Percentiles rank a stretch among this genome's conserved stretches.
Conservation (phyloP, 2,888 invertebrate genomes). For the Lampropteryx suffumata region DNA sequence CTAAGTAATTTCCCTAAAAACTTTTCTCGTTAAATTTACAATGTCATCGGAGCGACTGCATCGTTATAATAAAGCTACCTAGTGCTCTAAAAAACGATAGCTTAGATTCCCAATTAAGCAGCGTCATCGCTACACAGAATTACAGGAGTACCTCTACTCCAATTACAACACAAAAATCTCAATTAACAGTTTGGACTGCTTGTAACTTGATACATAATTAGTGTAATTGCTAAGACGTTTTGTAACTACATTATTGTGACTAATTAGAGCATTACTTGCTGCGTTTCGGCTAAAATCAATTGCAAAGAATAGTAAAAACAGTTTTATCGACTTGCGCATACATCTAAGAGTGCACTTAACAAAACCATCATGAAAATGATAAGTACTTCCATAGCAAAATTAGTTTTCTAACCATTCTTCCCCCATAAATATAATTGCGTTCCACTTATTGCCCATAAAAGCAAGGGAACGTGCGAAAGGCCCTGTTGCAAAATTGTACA, state of each 20-base stretch:
- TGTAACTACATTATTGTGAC: slow-evolving; percentile 5
- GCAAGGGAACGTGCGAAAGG: slow-evolving; percentile 80
- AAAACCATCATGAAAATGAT: slow-evolving; percentile 51
- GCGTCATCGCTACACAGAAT: background rate
- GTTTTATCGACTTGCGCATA: too few species aligned
- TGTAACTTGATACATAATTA: slow-evolving; percentile 18
- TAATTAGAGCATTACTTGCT: background rate
- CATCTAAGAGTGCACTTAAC: too few species aligned
- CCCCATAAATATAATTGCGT: slow-evolving; percentile 82
- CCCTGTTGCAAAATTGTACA: slow-evolving; percentile 82
- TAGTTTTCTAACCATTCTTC: slow-evolving; percentile 78
- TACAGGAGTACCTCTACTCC: too few species aligned
- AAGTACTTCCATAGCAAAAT: slow-evolving; percentile 66
- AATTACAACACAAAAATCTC: slow-evolving; percentile 44
- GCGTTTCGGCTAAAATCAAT: too few species aligned
- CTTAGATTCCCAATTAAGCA: background rate
- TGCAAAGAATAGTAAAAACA: too few species aligned
- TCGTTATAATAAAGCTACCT: background rate
- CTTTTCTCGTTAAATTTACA: background rate
- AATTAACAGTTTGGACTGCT: slow-evolving; percentile 39
- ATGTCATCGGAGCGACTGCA: too few species aligned
- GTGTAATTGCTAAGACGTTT: slow-evolving; percentile 9
- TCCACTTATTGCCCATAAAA: slow-evolving; percentile 83
- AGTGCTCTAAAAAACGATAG: background rate
- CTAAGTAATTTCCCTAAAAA: too few species aligned